Base-by-base conservation (phyloP, 2,888 invertebrate species). In the Zygothrica quintamaculata region DNA sequence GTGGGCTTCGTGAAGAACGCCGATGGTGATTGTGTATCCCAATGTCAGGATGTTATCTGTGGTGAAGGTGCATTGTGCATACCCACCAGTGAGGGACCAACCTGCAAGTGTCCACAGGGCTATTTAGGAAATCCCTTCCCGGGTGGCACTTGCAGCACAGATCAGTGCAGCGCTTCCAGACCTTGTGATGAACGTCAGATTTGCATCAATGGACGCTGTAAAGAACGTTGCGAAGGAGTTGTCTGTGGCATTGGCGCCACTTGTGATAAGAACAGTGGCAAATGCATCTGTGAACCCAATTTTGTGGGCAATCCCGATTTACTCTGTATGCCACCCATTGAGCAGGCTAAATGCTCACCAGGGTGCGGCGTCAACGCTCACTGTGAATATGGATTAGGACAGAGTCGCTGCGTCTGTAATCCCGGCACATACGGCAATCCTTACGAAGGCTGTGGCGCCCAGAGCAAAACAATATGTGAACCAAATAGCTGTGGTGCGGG, bases 51-150 rank as follows among this genome's bases (percentile, higher is more conserved):
- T 47, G 94, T 95, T 65, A 93, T 95, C 15, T 98, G 98, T 88
- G 97, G 96, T 9, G 91, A 93, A 33, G 96, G 96, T 67, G 97
- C 97, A 7, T 94, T 96, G 62, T 98, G 97, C 87, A 96, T 97
- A 74, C 95, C 96, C 64, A 95, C 96, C 26, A 94, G 94, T 73
- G 93, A 93, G 13, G 97, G 97, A 9, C 96, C 97, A 11, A 97
- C 97, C 3, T 98, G 97, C 89, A 95, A 96, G 88, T 98, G 97
- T 87, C 93, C 95, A 1, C 96, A 96, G 89, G 97, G 97, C 42
- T 95, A 95, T 89, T 93, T 94, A 56, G 97, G 97, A 13, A 97
- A 98, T 91, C 97, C 98, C 5, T 98, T 97, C 92, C 96, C 97
- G 0, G 98, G 98, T 18, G 98, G 97, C 33, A 93, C 93, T 52